phyloP scores from a whole-genome alignment of 1,140 invertebrate species.

The Venturia canescens region DNA sequence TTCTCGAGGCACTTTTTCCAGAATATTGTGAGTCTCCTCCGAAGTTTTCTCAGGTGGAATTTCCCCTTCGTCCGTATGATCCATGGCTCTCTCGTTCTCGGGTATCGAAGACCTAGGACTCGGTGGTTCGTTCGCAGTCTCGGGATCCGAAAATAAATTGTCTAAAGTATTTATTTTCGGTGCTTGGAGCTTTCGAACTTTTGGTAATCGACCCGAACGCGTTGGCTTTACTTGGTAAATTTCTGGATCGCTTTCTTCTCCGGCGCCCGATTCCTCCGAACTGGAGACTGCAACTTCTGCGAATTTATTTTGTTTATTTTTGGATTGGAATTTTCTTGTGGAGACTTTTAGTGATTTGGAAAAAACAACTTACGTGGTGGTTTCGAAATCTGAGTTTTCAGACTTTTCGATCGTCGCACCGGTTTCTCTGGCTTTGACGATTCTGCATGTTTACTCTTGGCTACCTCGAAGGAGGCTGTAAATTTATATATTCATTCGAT shows the following conservation, averaged over 20 bases:
- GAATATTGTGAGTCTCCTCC: constrained; percentile 25
- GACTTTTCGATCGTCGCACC: background rate
- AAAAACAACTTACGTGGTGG: background rate
- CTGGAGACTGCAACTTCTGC: background rate
- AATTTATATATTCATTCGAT: too few species aligned
- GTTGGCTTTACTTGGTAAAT: constrained; percentile 69
- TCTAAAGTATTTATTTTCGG: constrained; percentile 64
- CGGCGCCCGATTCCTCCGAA: constrained; percentile 45
- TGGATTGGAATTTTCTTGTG: too few species aligned
- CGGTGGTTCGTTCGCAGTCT: constrained; percentile 24
- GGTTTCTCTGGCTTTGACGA: background rate
- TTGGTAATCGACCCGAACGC: constrained; percentile 69
- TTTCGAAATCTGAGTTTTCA: background rate
- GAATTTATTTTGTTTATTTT: too few species aligned
- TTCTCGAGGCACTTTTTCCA: constrained; percentile 42
- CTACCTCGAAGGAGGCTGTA: background rate
- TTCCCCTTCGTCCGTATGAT: background rate
- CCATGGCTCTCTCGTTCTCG: background rate
- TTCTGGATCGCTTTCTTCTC: constrained; percentile 62
- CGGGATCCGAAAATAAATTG: constrained; percentile 37
- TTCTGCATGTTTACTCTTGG: background rate
- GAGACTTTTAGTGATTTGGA: too few species aligned
- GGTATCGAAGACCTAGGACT: constrained; percentile 2
- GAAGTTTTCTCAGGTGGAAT: constrained; percentile 2
- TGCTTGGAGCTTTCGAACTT: constrained; percentile 63